Percentiles rank a stretch among this genome's conserved stretches.
phyloP scores from a whole-genome alignment of 2,113 vertebrate genomes.

The Plecturocebus donacophilus region DNA sequence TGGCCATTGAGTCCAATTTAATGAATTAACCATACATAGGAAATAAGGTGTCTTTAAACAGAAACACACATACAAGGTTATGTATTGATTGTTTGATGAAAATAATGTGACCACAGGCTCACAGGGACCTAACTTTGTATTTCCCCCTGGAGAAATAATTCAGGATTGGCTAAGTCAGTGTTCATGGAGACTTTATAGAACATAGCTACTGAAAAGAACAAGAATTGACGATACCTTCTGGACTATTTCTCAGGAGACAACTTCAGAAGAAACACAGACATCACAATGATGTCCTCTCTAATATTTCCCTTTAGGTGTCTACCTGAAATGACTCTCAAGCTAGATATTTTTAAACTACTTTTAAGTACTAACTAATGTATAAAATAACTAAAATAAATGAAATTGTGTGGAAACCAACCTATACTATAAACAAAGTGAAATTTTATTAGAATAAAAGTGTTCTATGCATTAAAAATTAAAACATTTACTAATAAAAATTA shows the following conservation, averaged over 20 bases:
- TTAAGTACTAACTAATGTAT: neutral
- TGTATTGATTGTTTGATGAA: constrained; percentile 50
- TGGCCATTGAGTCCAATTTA: neutral
- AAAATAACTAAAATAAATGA: neutral
- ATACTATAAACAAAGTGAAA: neutral
- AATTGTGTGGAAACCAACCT: neutral
- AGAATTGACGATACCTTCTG: neutral
- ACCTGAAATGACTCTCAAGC: neutral
- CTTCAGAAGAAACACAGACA: neutral
- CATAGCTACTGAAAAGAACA: constrained; percentile 37
- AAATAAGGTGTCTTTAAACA: constrained; percentile 38
- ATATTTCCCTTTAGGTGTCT: neutral
- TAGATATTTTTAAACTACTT: neutral
- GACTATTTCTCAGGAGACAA: constrained; percentile 36
- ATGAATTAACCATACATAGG: constrained; percentile 53
- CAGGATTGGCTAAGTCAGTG: constrained; percentile 33
- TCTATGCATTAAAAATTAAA: neutral
- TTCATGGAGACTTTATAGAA: constrained; percentile 22
- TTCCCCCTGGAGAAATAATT: constrained; percentile 37
- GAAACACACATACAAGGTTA: constrained; percentile 14
- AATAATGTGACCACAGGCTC: constrained; percentile 39
- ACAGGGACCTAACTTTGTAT: neutral
- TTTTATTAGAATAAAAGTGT: neutral
- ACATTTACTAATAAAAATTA: neutral
- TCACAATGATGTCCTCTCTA: neutral